Conservation (phyloP, 2,888 invertebrate genomes). For the Drosophila imparisetae region DNA sequence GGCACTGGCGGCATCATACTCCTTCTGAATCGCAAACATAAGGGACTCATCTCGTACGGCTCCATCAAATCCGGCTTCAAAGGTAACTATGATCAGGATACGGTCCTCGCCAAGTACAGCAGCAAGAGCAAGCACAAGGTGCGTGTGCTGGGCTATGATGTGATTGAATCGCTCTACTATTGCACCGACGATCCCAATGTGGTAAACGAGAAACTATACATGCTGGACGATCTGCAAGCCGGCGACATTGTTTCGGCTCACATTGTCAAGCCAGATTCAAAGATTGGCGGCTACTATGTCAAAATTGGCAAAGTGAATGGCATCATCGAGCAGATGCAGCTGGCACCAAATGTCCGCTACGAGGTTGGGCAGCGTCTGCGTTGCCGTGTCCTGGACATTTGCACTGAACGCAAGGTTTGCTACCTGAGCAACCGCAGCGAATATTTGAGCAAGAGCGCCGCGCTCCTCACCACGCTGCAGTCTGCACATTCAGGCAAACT, state of each 20-base stretch:
- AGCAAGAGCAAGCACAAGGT: constrained; percentile 85
- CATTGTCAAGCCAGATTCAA: constrained; percentile 85
- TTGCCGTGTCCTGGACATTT: constrained; percentile 87
- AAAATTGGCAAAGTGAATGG: constrained; percentile 86
- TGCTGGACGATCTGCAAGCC: constrained; percentile 85
- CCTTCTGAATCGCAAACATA: constrained; percentile 74
- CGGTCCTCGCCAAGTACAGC: constrained; percentile 82
- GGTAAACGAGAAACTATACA: constrained; percentile 87
- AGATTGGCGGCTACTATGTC: constrained; percentile 86
- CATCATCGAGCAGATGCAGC: constrained; percentile 87
- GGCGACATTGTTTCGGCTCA: constrained; percentile 87
- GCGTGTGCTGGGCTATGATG: constrained; percentile 88
- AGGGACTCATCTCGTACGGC: constrained; percentile 82
- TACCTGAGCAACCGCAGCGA: constrained; percentile 89
- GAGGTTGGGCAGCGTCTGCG: constrained; percentile 86
- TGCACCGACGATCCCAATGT: constrained; percentile 88
- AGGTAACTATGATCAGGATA: constrained; percentile 84
- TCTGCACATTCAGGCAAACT: constrained; percentile 85
- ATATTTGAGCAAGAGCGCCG: constrained; percentile 86
- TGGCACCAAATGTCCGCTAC: constrained; percentile 86
- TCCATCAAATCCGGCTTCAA: constrained; percentile 79
- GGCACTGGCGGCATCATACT: constrained; percentile 84
- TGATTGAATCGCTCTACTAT: constrained; percentile 88
- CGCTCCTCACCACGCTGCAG: constrained; percentile 85
- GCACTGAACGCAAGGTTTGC: constrained; percentile 85